These are phyloP conservation scores for Opisthograptis luteolata DNA, from an alignment of 2,888 invertebrate genomes.

Conservation along the genomic window DNA sequence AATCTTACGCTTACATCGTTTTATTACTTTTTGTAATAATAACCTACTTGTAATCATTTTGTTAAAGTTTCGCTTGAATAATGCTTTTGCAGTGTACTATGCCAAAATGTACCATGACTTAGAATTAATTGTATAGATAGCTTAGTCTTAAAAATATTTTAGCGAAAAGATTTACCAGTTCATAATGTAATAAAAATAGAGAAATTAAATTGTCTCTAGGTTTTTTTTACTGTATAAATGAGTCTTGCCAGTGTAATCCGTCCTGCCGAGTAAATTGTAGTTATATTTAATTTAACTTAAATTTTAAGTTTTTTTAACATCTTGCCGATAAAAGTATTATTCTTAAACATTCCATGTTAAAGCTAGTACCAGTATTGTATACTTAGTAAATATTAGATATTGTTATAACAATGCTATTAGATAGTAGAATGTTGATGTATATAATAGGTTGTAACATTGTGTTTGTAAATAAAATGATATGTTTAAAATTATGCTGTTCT, in stretches of 20 bases:
- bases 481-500: conserved; percentile 16
- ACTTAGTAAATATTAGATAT: no score
- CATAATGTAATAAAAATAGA: no score
- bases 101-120: no score
- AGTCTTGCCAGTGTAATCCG: conserved; percentile 67
- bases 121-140: no score
- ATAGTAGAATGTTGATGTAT: conserved; percentile 39
- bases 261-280: conserved; percentile 65
- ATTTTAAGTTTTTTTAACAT: conserved; percentile 54
- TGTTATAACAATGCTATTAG: conserved; percentile 44
- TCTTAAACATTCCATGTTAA: conserved; percentile 36
- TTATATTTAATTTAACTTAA: conserved; percentile 25
- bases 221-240: conserved; percentile 42
- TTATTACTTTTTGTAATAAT: conserved; percentile 29
- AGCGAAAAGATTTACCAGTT: no score
- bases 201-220: conserved; percentile 17
- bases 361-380: conserved; percentile 40
- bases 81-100: no score
- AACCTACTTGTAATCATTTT: conserved; percentile 1
- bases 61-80: background rate
- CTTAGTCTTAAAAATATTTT: no score
- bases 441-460: conserved; percentile 30
- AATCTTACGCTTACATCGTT: conserved; percentile 53
- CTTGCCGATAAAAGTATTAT: conserved; percentile 78
- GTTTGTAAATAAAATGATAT: conserved; percentile 44